phyloP scores from a whole-genome alignment of 2,888 invertebrate species.

The Phaedon cochleariae region DNA sequence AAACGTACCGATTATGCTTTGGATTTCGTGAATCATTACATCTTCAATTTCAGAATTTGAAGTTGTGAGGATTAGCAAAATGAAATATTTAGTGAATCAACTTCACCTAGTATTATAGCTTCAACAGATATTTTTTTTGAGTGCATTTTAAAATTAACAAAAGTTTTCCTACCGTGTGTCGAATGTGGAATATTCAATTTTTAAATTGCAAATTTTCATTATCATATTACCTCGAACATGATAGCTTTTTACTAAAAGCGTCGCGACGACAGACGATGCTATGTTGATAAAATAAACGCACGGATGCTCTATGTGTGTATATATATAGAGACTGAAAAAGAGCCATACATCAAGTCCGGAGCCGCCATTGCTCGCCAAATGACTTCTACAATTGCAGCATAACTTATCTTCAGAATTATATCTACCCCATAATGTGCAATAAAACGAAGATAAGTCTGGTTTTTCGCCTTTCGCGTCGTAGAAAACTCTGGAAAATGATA shows the following conservation, averaged over 20 bases:
- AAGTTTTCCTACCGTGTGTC: too few species aligned
- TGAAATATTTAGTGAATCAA: too few species aligned
- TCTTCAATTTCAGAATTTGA: too few species aligned
- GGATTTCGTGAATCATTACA: too few species aligned
- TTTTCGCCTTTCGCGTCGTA: slow-evolving; percentile 9
- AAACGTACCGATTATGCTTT: too few species aligned
- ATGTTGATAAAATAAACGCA: slow-evolving; percentile 46
- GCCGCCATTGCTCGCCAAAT: slow-evolving; percentile 58
- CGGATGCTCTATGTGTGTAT: slow-evolving; percentile 46
- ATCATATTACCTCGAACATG: slow-evolving; percentile 25
- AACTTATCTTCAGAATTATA: slow-evolving; percentile 58
- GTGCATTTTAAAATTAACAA: too few species aligned
- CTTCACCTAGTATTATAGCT: too few species aligned
- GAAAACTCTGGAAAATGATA: slow-evolving; percentile 6
- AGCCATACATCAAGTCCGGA: slow-evolving; percentile 49
- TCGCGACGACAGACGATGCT: slow-evolving; percentile 45
- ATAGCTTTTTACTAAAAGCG: slow-evolving; percentile 39
- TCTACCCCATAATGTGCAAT: slow-evolving; percentile 55
- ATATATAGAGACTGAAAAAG: slow-evolving; percentile 41
- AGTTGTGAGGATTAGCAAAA: too few species aligned
- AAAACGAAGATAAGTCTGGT: slow-evolving; percentile 43
- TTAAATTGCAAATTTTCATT: slow-evolving; percentile 28
- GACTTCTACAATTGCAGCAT: slow-evolving; percentile 59
- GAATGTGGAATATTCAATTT: too few species aligned
- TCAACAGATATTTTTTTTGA: too few species aligned